Percentiles rank a stretch among this genome's conserved stretches.
Conservation (phyloP, 2,113 vertebrate genomes). For the Cyprinodon brontotheroides region DNA sequence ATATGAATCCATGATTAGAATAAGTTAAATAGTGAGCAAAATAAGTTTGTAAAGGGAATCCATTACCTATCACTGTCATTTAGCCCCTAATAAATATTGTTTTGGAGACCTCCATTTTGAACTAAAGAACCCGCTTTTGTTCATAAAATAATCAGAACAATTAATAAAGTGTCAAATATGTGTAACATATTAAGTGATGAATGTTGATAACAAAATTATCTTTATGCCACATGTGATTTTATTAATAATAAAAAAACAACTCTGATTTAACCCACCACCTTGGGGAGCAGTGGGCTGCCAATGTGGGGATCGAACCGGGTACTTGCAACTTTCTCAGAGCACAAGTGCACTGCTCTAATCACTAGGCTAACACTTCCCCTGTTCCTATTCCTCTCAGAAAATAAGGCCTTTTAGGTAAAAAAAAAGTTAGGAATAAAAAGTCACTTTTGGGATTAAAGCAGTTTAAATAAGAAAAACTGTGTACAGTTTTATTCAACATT, state of each 20-base stretch:
- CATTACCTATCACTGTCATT: conserved; percentile 60
- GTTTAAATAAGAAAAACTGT: conserved; percentile 28
- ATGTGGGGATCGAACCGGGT: too few relatives aligned
- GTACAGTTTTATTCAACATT: conserved; percentile 57
- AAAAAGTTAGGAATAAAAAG: conserved; percentile 15
- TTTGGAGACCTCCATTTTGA: too few relatives aligned
- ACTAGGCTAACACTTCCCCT: too few relatives aligned
- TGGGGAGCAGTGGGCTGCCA: too few relatives aligned
- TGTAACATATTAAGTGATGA: background rate
- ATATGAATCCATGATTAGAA: background rate
- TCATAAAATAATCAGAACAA: conserved; percentile 43
- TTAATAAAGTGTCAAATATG: conserved; percentile 13
- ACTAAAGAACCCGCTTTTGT: conserved; percentile 3
- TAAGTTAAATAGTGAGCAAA: background rate
- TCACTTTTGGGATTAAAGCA: conserved; percentile 23
- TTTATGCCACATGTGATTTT: background rate
- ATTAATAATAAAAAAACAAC: too few relatives aligned
- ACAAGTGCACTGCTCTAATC: too few relatives aligned
- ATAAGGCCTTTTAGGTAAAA: conserved; percentile 2
- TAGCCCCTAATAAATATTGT: conserved; percentile 58
- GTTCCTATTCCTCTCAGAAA: background rate
- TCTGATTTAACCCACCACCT: too few relatives aligned
- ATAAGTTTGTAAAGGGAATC: conserved; percentile 6
- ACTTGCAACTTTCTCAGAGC: too few relatives aligned
- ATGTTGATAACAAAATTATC: background rate